Evolutionary conservation across 2,797 vertebrate genomes (phyloP).

Genomic region (Acanthurus lineatus): DNA sequence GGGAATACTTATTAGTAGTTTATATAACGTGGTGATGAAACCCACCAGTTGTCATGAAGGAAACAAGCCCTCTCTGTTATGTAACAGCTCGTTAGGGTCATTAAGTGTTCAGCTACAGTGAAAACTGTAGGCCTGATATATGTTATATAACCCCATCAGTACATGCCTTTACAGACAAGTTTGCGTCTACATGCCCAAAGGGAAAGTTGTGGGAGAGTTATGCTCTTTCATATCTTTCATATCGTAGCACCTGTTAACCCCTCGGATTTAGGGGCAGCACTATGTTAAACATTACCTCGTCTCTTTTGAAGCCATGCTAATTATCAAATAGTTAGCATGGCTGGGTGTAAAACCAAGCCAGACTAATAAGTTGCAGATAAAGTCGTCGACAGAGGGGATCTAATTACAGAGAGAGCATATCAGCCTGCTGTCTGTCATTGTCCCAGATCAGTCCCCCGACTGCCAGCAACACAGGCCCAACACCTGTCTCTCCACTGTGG

Average conservation of each 20-base stretch:
- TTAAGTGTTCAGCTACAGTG: constrained; percentile 10
- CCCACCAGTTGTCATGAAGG: neutral
- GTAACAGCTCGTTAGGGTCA: constrained; percentile 28
- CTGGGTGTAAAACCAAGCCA: constrained; percentile 30
- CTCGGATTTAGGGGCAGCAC: constrained; percentile 24
- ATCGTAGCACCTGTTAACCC: constrained; percentile 6
- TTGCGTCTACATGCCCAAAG: constrained; percentile 2
- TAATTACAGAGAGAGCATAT: constrained; percentile 63
- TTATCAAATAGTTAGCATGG: constrained; percentile 20
- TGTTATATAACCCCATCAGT: constrained; percentile 53
- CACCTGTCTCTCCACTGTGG: constrained; percentile 61
- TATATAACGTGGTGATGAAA: constrained; percentile 10
- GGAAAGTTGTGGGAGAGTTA: constrained; percentile 43
- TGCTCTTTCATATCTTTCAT: constrained; percentile 12
- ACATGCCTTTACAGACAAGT: constrained; percentile 48
- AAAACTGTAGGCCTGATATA: constrained; percentile 3
- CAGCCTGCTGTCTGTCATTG: constrained; percentile 74
- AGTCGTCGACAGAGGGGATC: constrained; percentile 55
- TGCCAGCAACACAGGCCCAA: constrained; percentile 47
- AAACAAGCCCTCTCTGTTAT: constrained; percentile 25
- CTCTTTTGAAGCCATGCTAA: neutral
- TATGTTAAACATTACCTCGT: constrained; percentile 10
- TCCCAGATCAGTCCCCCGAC: constrained; percentile 50
- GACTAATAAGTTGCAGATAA: constrained; percentile 58
- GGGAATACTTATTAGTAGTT: constrained; percentile 7